A percentile compares a stretch with the other conserved stretches of the same genome.
phyloP scores from a whole-genome alignment of 2,797 vertebrate species.

The Poecilia velifera region DNA sequence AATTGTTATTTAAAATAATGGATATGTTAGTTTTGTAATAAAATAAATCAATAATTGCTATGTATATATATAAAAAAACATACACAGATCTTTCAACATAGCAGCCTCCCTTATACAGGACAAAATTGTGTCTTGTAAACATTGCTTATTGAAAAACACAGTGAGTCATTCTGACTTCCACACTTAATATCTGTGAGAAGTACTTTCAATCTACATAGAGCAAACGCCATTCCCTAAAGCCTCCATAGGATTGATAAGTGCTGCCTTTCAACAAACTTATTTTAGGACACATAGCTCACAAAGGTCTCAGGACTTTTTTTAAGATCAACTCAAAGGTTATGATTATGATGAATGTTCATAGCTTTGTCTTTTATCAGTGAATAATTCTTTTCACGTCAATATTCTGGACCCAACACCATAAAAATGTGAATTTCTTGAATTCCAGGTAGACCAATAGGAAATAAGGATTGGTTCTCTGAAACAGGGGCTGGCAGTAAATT shows the following conservation, averaged over 20 bases:
- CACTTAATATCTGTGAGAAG: not conserved
- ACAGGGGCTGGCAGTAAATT: not conserved
- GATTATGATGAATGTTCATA: slow-evolving; percentile 44
- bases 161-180: not conserved
- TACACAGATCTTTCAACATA: too few species aligned
- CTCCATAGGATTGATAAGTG: not conserved
- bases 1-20: not conserved
- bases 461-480: slow-evolving; percentile 21
- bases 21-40: not conserved
- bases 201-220: not conserved
- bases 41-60: not conserved
- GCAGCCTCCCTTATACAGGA: not conserved
- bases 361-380: not conserved
- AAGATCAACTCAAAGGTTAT: not conserved
- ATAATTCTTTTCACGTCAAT: slow-evolving; percentile 12
- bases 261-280: not conserved
- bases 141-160: not conserved
- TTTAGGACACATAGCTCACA: not conserved
- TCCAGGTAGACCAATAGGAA: slow-evolving; percentile 21
- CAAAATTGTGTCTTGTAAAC: not conserved
- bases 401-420: slow-evolving; percentile 24
- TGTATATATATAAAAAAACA: too few species aligned
- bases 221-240: slow-evolving; percentile 1
- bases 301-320: not conserved
- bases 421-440: slow-evolving; percentile 27